Evolutionary conservation across 2,113 vertebrate genomes (phyloP).

Genomic region (Myxocyprinus asiaticus): DNA sequence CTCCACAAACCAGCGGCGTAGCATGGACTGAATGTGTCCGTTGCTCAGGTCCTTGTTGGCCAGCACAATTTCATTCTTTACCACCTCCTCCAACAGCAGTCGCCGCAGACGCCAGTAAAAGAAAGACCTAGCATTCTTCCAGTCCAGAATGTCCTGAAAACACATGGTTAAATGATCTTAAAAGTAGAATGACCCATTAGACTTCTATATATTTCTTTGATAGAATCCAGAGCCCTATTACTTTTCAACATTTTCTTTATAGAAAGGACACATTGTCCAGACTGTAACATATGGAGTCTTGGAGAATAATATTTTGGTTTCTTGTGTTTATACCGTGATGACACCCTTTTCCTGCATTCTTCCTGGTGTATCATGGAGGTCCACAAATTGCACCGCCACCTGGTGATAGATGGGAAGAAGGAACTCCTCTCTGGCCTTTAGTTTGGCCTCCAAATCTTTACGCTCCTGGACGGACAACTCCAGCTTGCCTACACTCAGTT

Average conservation of each 20-base stretch:
- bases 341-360: conserved; percentile 94
- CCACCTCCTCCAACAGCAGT: conserved; percentile 87
- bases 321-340: conserved; percentile 77
- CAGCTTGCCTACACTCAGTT: conserved; percentile 62
- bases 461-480: conserved; percentile 70
- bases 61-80: conserved; percentile 83
- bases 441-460: conserved; percentile 80
- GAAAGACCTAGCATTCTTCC: conserved; percentile 85
- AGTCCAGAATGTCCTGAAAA: conserved; percentile 89
- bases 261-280: not conserved
- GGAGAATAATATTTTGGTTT: not conserved
- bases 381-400: conserved; percentile 92
- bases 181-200: too few species aligned
- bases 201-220: too few species aligned
- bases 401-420: conserved; percentile 94
- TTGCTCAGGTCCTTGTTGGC: conserved; percentile 87
- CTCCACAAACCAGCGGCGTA: conserved; percentile 98
- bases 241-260: not conserved
- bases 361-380: conserved; percentile 93
- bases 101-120: conserved; percentile 95
- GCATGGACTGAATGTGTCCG: conserved; percentile 92
- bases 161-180: not conserved
- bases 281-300: too few species aligned
- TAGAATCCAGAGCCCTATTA: not conserved
- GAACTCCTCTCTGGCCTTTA: conserved; percentile 87